phyloP scores from a whole-genome alignment of 2,113 vertebrate species.

The Pandion haliaetus region DNA sequence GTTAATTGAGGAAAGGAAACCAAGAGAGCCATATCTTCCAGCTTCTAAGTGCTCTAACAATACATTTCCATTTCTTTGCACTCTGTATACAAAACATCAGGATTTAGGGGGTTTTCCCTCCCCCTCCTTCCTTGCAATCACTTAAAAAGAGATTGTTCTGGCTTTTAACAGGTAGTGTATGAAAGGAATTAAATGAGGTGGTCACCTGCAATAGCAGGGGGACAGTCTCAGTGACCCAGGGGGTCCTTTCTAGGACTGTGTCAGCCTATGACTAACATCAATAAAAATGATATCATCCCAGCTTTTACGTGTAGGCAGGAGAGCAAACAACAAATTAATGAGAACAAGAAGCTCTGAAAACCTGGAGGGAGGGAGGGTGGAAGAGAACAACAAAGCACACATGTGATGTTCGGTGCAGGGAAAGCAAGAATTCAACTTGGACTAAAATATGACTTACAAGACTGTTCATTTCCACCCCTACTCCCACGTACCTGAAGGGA shows the following conservation, averaged over 20 bases:
- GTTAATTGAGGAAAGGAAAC: background rate
- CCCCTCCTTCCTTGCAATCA: background rate
- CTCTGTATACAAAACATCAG: background rate
- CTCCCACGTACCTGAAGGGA: constrained; percentile 44
- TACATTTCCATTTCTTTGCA: background rate
- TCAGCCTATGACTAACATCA: background rate
- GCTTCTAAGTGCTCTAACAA: background rate
- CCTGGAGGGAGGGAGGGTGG: background rate
- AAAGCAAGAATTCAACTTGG: background rate
- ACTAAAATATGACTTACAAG: constrained; percentile 11
- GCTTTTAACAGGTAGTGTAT: constrained; percentile 14
- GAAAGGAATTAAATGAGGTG: background rate
- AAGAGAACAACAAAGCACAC: background rate
- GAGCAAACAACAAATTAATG: constrained; percentile 32
- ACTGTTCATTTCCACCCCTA: constrained; percentile 22
- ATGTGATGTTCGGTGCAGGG: fast-evolving
- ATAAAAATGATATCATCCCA: constrained; percentile 32
- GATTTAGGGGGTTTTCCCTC: background rate
- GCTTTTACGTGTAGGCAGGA: background rate
- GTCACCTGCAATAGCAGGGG: background rate
- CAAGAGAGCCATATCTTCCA: background rate
- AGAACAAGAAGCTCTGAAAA: constrained; percentile 31
- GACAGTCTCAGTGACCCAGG: background rate
- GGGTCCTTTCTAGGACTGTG: background rate
- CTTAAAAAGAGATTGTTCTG: background rate